Evolutionary conservation across 1,140 invertebrate species (phyloP).

Genomic region (Zaprionus ghesquierei): DNA sequence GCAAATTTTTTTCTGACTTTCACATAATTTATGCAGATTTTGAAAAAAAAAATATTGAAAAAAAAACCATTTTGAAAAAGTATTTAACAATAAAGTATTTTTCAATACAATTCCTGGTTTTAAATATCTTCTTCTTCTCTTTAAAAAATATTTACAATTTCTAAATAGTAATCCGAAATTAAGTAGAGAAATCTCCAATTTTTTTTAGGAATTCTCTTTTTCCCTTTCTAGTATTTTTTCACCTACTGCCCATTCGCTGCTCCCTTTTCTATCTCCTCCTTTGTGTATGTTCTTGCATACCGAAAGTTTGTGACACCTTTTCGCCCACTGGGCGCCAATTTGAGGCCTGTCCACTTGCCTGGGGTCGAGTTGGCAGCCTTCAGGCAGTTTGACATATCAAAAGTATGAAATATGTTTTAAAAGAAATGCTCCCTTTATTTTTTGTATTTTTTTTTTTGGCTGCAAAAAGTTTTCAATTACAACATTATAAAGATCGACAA

Average conservation of each 20-base stretch:
- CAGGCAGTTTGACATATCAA: slow-evolving; percentile 75
- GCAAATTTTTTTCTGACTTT: no score
- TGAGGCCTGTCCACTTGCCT: slow-evolving; percentile 45
- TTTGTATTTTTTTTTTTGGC: background rate
- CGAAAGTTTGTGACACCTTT: slow-evolving; percentile 31
- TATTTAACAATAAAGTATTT: no score
- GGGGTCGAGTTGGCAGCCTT: slow-evolving; percentile 59
- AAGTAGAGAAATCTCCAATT: background rate
- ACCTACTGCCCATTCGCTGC: background rate
- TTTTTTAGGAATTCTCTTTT: background rate
- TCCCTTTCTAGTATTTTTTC: background rate
- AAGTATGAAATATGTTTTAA: slow-evolving; percentile 77
- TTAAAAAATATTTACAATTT: background rate
- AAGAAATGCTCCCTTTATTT: slow-evolving; percentile 57
- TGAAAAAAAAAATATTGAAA: no score
- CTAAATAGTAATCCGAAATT: background rate
- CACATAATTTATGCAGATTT: no score
- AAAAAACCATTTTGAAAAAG: no score
- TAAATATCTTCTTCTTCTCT: no score
- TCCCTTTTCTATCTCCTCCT: slow-evolving; percentile 5
- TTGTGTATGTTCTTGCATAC: slow-evolving; percentile 16
- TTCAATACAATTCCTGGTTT: no score
- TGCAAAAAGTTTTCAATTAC: slow-evolving; percentile 81
- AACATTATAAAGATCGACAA: slow-evolving; percentile 82
- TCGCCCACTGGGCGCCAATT: background rate